phyloP scores from a whole-genome alignment of 2,888 invertebrate species.

The Slavum lentiscoides region DNA sequence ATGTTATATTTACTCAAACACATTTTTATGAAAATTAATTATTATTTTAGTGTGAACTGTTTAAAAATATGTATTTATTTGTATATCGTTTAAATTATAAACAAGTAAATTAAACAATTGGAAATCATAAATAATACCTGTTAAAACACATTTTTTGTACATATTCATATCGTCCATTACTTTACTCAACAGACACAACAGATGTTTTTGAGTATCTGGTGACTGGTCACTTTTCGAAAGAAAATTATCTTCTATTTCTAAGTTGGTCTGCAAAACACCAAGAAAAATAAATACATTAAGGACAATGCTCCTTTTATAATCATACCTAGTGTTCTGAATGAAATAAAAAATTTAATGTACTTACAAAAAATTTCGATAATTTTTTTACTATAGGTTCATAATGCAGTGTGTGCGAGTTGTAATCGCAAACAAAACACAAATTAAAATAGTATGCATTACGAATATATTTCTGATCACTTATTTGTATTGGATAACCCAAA shows the following conservation, averaged over 20 bases:
- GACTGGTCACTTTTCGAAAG: constrained; percentile 69
- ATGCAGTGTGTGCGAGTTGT: constrained; percentile 84
- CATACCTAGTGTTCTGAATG: constrained; percentile 24
- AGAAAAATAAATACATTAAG: neutral
- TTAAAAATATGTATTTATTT: neutral
- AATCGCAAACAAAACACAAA: constrained; percentile 90
- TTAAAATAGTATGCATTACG: constrained; percentile 96
- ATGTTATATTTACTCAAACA: too few relatives aligned
- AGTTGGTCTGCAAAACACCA: constrained; percentile 66
- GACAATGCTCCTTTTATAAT: neutral
- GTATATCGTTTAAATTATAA: neutral
- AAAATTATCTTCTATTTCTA: constrained; percentile 85
- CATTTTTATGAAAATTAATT: too few relatives aligned
- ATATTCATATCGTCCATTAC: constrained; percentile 81
- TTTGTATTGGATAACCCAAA: constrained; percentile 88
- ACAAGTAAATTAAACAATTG: constrained; percentile 53
- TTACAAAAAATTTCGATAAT: constrained; percentile 84
- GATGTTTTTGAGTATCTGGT: constrained; percentile 68
- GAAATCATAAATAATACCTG: constrained; percentile 62
- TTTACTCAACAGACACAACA: constrained; percentile 76
- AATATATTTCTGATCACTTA: constrained; percentile 84
- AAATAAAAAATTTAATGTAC: constrained; percentile 56
- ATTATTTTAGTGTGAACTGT: too few relatives aligned
- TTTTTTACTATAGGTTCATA: constrained; percentile 95
- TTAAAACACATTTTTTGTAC: constrained; percentile 75